Base-by-base conservation (phyloP, 1,140 invertebrate species). In the Liolophura sinensis region DNA sequence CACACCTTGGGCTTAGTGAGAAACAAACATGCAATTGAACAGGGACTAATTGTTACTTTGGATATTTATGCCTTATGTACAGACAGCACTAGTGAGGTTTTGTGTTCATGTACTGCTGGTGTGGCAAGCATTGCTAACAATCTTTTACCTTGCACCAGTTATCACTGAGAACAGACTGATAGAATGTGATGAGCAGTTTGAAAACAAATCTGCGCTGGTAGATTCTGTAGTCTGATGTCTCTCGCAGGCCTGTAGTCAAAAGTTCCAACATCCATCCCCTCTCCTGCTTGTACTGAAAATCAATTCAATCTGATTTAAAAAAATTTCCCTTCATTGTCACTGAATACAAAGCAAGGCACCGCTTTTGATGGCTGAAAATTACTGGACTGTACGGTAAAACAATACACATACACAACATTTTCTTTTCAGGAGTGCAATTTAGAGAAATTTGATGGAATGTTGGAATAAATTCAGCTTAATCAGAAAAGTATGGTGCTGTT, bases 241-340 rank as follows among this genome's bases (percentile, higher is more conserved):
- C 86, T 66, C 87, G 87, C 46, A 90, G 82, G 40, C 92, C 91
- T 76, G 92, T 89, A 46, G 84, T 81, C 52, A 93, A 84, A 12
- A 91, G 81, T 72, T 88, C 84, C 4, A 93, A 79, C 25, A 92
- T 89, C 89, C 92, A 93, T 46, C 83, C 78, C 69, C 90, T 86
- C 64, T 91, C 87, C 1, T 85, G 82, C 18, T 78, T 78, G 62
- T 72, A 76, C 75, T 81, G 69, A 15, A 71, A 71, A 55, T 65
- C 11, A 50, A 48, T 46, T 25, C 51, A 27, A 7, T 58, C 18
- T 58, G 16, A 20, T 58, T 18, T 7, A 5, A 20, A 20, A 54
- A 54, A 20, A 24, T 12, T 5, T 54, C 12, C 12, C n/a, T 24
- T 5, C n/a, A 54, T n/a, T n/a, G 12, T 24, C n/a, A 24, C 24